Conservation (phyloP, 2,113 vertebrate genomes). For the Cyprinodon brontotheroides region DNA sequence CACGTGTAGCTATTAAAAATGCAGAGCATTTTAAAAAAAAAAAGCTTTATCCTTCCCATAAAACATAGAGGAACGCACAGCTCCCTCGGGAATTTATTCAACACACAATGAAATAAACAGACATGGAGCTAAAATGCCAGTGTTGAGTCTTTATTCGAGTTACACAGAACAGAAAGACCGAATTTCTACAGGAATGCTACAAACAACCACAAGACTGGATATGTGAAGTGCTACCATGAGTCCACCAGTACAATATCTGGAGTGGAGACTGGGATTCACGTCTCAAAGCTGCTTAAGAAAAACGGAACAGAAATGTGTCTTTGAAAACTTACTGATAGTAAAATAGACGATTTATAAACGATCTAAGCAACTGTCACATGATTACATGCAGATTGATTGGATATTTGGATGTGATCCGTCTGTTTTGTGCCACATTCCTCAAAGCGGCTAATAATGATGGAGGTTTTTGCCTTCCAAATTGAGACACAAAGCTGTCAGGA, state of each 20-base stretch:
- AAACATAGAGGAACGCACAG: constrained; percentile 42
- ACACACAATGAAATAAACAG: constrained; percentile 57
- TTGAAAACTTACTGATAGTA: constrained; percentile 59
- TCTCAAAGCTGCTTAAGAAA: constrained; percentile 65
- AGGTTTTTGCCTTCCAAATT: constrained; percentile 35
- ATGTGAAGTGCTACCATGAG: constrained; percentile 65
- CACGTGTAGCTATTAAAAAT: constrained; percentile 62
- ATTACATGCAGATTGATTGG: constrained; percentile 63
- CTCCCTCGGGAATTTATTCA: constrained; percentile 47
- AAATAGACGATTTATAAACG: constrained; percentile 71
- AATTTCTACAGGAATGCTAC: constrained; percentile 78
- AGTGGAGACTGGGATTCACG: constrained; percentile 30
- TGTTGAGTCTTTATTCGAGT: constrained; percentile 78
- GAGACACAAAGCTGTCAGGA: constrained; percentile 30
- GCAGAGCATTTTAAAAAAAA: constrained; percentile 19
- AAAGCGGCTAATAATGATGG: constrained; percentile 30
- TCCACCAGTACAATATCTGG: constrained; percentile 67
- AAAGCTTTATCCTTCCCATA: constrained; percentile 60
- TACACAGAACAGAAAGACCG: constrained; percentile 73
- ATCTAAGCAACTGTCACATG: constrained; percentile 47
- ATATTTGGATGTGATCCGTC: constrained; percentile 32
- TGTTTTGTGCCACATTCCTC: constrained; percentile 41
- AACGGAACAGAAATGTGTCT: constrained; percentile 53
- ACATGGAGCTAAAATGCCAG: constrained; percentile 69
- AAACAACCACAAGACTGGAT: constrained; percentile 71